These are phyloP conservation scores for Gallinago paraguaiae DNA, from an alignment of 2,113 vertebrate species.

Conservation along the genomic window DNA sequence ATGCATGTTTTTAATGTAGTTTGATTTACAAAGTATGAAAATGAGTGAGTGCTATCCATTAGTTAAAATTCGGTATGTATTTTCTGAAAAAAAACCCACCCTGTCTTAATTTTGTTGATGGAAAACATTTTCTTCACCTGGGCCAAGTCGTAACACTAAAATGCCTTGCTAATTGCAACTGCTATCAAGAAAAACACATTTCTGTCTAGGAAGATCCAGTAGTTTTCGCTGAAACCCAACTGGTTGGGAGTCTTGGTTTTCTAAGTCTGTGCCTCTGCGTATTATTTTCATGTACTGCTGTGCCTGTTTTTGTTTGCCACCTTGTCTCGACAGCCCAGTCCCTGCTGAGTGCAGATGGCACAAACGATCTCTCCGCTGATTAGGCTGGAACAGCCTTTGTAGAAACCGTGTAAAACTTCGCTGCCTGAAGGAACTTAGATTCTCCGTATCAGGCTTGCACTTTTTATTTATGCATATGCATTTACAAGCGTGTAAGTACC, in stretches of 20 bases:
- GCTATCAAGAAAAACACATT: background rate
- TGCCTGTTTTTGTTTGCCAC: constrained; percentile 40
- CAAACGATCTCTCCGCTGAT: background rate
- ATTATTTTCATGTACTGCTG: constrained; percentile 56
- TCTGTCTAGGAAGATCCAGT: background rate
- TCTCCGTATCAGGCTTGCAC: background rate
- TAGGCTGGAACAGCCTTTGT: background rate
- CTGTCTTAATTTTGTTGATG: background rate
- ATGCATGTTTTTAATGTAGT: background rate
- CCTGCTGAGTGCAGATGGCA: constrained; percentile 44
- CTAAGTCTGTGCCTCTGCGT: background rate
- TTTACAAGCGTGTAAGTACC: background rate
- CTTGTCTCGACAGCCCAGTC: background rate
- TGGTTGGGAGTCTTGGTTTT: constrained; percentile 26
- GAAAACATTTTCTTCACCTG: background rate
- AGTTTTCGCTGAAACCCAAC: constrained; percentile 31
- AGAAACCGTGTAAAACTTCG: background rate
- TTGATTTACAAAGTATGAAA: background rate
- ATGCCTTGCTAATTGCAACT: background rate
- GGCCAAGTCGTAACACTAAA: background rate
- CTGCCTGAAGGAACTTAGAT: background rate
- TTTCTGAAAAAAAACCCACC: background rate
- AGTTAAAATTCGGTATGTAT: background rate
- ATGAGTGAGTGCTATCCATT: background rate
- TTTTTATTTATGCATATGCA: background rate